Evolutionary conservation across 2,888 invertebrate species (phyloP).

Genomic region (Thysanoteuthis rhombus): DNA sequence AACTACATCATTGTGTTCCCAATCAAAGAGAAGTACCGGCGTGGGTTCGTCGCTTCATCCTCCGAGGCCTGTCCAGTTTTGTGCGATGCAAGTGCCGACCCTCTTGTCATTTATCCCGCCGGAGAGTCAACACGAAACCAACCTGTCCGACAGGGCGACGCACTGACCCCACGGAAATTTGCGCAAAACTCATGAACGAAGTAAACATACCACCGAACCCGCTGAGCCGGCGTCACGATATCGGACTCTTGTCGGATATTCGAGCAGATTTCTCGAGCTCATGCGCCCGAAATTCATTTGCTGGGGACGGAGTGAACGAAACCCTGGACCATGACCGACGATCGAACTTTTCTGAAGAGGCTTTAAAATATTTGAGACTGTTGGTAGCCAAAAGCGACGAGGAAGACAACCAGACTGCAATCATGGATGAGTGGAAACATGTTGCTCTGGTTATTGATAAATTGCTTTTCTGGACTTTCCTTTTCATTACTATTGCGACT

Average conservation of each 20-base stretch:
- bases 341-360: conserved; percentile 50
- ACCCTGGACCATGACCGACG: conserved; percentile 36
- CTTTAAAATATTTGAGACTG: conserved; percentile 56
- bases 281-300: conserved; percentile 32
- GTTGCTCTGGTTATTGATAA: conserved; percentile 63
- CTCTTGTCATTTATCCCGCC: neutral
- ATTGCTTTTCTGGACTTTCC: conserved; percentile 61
- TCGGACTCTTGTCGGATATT: conserved; percentile 25
- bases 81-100: conserved; percentile 47
- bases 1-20: conserved; percentile 50
- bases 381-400: conserved; percentile 59
- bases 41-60: conserved; percentile 41
- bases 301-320: conserved; percentile 33
- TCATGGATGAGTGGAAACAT: conserved; percentile 64
- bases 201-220: neutral
- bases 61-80: conserved; percentile 43
- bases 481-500: conserved; percentile 54
- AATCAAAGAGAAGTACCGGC: conserved; percentile 44
- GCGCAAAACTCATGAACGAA: conserved; percentile 23
- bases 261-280: conserved; percentile 27
- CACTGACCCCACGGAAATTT: neutral
- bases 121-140: neutral
- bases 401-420: conserved; percentile 54
- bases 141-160: neutral
- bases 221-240: neutral